Conservation (phyloP, 2,888 invertebrate species). For the Trissolcus brochymenae region DNA sequence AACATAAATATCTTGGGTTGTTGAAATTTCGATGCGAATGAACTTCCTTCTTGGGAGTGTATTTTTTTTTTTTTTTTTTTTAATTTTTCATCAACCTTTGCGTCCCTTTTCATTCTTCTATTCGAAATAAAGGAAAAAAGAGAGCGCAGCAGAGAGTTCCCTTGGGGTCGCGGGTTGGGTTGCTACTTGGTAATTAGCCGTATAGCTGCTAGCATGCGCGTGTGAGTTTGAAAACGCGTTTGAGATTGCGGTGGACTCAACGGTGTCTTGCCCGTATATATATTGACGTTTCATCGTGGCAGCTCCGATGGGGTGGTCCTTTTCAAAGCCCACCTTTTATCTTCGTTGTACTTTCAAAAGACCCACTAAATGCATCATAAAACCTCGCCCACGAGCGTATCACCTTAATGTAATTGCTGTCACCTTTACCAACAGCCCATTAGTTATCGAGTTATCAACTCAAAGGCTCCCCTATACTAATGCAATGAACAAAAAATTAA, state of each 20-base stretch:
- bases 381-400: conserved; percentile 15
- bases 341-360: conserved; percentile 23
- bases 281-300: conserved; percentile 49
- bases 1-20: neutral
- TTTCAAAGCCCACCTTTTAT: conserved; percentile 39
- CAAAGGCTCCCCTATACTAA: too few relatives aligned
- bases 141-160: conserved; percentile 32
- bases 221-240: conserved; percentile 71
- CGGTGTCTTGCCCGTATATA: conserved; percentile 36
- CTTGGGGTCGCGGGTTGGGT: conserved; percentile 54
- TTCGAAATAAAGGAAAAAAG: conserved; percentile 25
- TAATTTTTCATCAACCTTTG: conserved; percentile 5
- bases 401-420: conserved; percentile 29
- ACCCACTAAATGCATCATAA: conserved; percentile 20
- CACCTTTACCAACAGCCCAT: neutral
- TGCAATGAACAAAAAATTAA: too few relatives aligned
- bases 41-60: too few relatives aligned
- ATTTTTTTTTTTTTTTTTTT: neutral
- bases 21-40: too few relatives aligned
- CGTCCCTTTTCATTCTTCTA: conserved; percentile 52
- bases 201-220: conserved; percentile 68
- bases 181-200: conserved; percentile 67
- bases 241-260: conserved; percentile 60
- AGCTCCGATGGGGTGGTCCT: conserved; percentile 34
- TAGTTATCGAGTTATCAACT: conserved; percentile 1